phyloP scores from a whole-genome alignment of 2,888 invertebrate genomes.

The Megamerina dolium region DNA sequence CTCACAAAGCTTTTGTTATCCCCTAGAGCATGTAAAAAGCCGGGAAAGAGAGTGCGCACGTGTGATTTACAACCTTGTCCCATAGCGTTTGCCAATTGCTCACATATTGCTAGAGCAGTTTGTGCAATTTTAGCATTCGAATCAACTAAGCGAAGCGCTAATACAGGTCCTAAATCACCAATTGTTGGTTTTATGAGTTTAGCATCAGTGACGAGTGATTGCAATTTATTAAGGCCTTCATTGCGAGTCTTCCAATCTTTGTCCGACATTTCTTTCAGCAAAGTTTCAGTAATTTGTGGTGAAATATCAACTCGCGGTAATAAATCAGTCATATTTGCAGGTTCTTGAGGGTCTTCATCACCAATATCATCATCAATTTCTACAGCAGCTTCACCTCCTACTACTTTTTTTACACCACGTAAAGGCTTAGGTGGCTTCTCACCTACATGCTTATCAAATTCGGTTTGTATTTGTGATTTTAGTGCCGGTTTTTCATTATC shows the following conservation, averaged over 20 bases:
- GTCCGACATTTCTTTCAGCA: slow-evolving; percentile 75
- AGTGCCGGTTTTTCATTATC: slow-evolving; percentile 82
- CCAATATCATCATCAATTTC: slow-evolving; percentile 31
- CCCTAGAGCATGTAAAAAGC: slow-evolving; percentile 73
- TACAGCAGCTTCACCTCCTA: slow-evolving; percentile 22
- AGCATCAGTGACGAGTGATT: slow-evolving; percentile 54
- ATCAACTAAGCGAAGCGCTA: slow-evolving; percentile 73
- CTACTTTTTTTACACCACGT: slow-evolving; percentile 51
- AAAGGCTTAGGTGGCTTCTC: slow-evolving; percentile 71
- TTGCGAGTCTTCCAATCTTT: slow-evolving; percentile 83
- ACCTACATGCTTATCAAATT: slow-evolving; percentile 75
- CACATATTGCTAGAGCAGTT: slow-evolving; percentile 75
- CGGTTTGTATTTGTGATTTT: slow-evolving; percentile 76
- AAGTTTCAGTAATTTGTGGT: slow-evolving; percentile 70
- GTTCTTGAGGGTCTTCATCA: slow-evolving; percentile 37
- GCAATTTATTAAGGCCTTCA: slow-evolving; percentile 51
- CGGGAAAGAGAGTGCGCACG: slow-evolving; percentile 75
- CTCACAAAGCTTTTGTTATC: slow-evolving; percentile 76
- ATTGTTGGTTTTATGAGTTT: slow-evolving; percentile 76
- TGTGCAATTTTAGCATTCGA: slow-evolving; percentile 90
- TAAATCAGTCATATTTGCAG: slow-evolving; percentile 60
- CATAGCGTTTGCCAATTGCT: slow-evolving; percentile 74
- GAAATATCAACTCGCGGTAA: slow-evolving; percentile 76
- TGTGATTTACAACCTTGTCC: slow-evolving; percentile 75
- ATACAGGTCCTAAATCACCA: slow-evolving; percentile 75